Percentiles rank a stretch among this genome's conserved stretches.
Conservation (phyloP, 2,888 invertebrate genomes). For the Apantesis nais region DNA sequence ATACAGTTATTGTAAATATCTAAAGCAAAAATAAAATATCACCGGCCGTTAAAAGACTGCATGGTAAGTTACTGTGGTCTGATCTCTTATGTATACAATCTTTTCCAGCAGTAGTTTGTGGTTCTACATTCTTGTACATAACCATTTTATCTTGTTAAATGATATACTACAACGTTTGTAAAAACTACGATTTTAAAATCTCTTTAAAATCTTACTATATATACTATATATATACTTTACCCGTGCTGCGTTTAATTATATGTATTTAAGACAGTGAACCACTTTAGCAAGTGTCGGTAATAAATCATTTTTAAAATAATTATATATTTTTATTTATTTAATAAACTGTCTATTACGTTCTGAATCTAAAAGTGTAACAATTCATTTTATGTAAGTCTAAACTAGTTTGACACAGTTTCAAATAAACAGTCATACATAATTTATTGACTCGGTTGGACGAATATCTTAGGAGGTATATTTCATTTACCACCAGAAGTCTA, state of each 20-base stretch:
- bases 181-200: background rate
- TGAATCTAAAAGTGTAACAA: constrained; percentile 4
- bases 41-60: background rate
- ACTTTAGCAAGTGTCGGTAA: background rate
- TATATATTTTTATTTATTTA: background rate
- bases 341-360: background rate
- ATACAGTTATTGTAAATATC: too few relatives aligned
- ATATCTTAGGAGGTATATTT: background rate
- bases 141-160: too few relatives aligned
- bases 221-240: background rate
- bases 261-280: background rate
- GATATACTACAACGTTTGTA: too few relatives aligned
- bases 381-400: constrained; percentile 11
- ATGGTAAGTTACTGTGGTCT: background rate
- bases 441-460: background rate
- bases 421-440: background rate
- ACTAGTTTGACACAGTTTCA: constrained; percentile 1
- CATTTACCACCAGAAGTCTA: background rate
- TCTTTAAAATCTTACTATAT: background rate
- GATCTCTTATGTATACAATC: background rate
- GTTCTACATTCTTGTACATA: background rate
- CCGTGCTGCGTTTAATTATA: background rate
- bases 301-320: constrained; percentile 1
- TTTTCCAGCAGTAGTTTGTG: background rate
- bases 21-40: background rate